phyloP scores from a whole-genome alignment of 2,113 vertebrate species.

The Osmerus eperlanus region DNA sequence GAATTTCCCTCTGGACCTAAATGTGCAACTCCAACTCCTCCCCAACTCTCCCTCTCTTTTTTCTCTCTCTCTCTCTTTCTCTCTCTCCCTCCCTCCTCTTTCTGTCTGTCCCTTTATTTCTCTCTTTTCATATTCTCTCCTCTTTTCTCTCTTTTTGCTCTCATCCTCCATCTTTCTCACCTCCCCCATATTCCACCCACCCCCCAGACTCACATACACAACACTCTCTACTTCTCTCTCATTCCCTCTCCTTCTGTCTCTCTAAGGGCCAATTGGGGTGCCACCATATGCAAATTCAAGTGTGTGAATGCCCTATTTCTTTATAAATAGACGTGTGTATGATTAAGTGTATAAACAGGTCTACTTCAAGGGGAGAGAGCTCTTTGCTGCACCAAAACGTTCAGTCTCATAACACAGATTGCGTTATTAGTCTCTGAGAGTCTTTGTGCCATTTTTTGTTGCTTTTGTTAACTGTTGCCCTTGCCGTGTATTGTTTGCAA shows the following conservation, averaged over 20 bases:
- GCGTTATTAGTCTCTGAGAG: neutral
- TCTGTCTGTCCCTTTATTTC: neutral
- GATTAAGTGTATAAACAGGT: slow-evolving; percentile 39
- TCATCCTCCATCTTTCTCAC: slow-evolving; percentile 3
- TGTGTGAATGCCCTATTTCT: slow-evolving; percentile 51
- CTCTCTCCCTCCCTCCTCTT: neutral
- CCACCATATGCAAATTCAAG: slow-evolving; percentile 39
- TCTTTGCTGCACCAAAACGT: slow-evolving; percentile 19
- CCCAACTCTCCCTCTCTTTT: neutral
- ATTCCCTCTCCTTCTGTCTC: slow-evolving; percentile 11
- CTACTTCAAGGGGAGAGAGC: slow-evolving; percentile 6
- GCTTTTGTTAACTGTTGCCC: neutral
- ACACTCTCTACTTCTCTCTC: neutral
- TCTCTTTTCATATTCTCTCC: neutral
- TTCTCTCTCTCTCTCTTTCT: neutral
- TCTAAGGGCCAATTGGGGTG: slow-evolving; percentile 44
- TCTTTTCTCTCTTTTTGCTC: neutral
- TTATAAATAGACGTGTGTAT: slow-evolving; percentile 52
- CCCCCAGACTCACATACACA: neutral
- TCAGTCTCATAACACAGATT: slow-evolving; percentile 18
- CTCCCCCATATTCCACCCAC: neutral
- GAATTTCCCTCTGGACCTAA: slow-evolving; percentile 3
- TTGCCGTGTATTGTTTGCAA: neutral
- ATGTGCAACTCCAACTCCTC: neutral
- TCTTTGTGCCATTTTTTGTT: neutral